Evolutionary conservation across 2,797 vertebrate species (phyloP).

Genomic region (Fundulus diaphanus): DNA sequence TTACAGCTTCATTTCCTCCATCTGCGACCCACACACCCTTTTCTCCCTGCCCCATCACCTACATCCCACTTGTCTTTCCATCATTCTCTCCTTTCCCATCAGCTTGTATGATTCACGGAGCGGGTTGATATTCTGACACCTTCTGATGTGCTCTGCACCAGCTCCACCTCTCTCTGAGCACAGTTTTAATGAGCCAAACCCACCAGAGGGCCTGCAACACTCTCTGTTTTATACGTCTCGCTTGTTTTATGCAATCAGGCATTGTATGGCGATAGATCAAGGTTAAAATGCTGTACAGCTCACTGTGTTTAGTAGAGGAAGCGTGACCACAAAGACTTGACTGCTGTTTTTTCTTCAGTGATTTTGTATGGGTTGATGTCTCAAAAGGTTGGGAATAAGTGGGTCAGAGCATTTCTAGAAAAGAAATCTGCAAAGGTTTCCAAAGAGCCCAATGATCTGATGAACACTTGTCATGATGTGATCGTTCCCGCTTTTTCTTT

Average conservation of each 20-base stretch:
- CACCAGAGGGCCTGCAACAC: constrained; percentile 43
- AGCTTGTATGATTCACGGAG: constrained; percentile 54
- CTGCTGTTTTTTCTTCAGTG: not conserved
- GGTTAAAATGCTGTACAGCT: constrained; percentile 37
- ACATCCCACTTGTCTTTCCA: constrained; percentile 31
- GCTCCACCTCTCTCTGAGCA: constrained; percentile 25
- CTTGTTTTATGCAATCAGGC: constrained; percentile 32
- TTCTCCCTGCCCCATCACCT: constrained; percentile 51
- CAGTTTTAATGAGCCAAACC: constrained; percentile 38
- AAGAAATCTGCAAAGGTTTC: constrained; percentile 7
- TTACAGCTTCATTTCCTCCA: constrained; percentile 60
- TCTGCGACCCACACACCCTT: constrained; percentile 50
- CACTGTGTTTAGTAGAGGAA: constrained; percentile 3
- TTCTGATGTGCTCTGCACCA: constrained; percentile 26
- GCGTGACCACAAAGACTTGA: constrained; percentile 1
- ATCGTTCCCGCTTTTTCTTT: constrained; percentile 27
- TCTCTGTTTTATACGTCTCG: constrained; percentile 28
- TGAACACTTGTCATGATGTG: not conserved
- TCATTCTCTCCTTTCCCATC: constrained; percentile 26
- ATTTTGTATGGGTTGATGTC: constrained; percentile 2
- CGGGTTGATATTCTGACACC: constrained; percentile 28
- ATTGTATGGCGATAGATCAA: constrained; percentile 44
- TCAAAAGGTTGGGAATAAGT: constrained; percentile 14
- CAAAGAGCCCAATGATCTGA: constrained; percentile 10
- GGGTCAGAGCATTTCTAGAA: constrained; percentile 16